Evolutionary conservation across 1,140 invertebrate species (phyloP).

Genomic region (Drosophila athabasca): DNA sequence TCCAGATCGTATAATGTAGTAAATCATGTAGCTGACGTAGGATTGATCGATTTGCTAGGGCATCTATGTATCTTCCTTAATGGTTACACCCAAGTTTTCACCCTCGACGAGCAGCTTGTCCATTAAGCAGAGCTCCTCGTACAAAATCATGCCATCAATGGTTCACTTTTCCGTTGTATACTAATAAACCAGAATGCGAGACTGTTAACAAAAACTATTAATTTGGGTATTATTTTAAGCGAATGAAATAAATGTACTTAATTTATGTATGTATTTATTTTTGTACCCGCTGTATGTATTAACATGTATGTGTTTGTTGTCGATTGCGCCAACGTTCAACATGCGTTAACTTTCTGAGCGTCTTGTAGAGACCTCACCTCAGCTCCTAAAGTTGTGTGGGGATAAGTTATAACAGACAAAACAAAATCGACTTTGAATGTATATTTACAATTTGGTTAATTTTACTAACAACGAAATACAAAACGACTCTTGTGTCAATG

Average conservation of each 20-base stretch:
- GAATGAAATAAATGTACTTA: conserved; percentile 64
- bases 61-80: too few relatives aligned
- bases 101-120: conserved; percentile 3
- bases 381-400: too few relatives aligned
- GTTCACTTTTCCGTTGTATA: conserved; percentile 4
- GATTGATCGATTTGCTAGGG: too few relatives aligned
- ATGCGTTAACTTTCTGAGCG: background rate
- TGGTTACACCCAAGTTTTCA: conserved; percentile 19
- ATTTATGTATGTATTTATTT: conserved; percentile 28
- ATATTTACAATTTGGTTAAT: conserved; percentile 61
- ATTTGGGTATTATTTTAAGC: conserved; percentile 38
- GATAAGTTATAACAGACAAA: background rate
- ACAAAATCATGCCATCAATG: conserved; percentile 17
- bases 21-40: too few relatives aligned
- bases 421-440: conserved; percentile 8
- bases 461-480: conserved; percentile 50
- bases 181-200: conserved; percentile 44
- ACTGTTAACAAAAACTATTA: conserved; percentile 60
- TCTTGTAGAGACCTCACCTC: too few relatives aligned
- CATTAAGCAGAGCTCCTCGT: conserved; percentile 34
- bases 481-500: conserved; percentile 33
- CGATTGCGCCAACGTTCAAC: background rate
- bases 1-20: too few relatives aligned
- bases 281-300: conserved; percentile 31
- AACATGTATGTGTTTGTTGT: conserved; percentile 3